Percentiles rank a stretch among this genome's conserved stretches.
phyloP scores from a whole-genome alignment of 1,140 invertebrate species.

The Drosophila nigrodunni region DNA sequence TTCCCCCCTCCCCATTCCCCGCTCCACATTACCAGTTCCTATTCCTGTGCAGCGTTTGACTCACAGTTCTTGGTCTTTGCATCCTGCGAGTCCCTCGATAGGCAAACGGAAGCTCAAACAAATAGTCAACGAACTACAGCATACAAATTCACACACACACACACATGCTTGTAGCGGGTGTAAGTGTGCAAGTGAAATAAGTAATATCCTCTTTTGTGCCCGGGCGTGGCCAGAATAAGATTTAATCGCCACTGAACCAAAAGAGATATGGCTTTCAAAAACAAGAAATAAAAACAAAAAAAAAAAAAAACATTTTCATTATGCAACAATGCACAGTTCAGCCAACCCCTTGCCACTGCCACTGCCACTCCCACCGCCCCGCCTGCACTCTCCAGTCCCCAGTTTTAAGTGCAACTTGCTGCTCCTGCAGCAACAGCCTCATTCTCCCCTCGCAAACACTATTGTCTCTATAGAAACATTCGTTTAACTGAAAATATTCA shows the following conservation, averaged over 20 bases:
- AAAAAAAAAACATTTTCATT: constrained; percentile 48
- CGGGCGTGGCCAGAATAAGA: constrained; percentile 39
- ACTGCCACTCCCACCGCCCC: not conserved
- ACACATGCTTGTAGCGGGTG: not conserved
- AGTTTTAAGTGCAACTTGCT: not conserved
- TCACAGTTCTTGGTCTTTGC: constrained; percentile 6
- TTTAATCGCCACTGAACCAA: constrained; percentile 48
- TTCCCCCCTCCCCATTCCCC: not conserved
- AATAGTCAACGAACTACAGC: constrained; percentile 36
- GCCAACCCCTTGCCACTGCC: too few species aligned
- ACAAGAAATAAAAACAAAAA: not conserved
- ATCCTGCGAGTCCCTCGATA: constrained; percentile 43
- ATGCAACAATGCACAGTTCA: constrained; percentile 42
- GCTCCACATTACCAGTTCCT: not conserved
- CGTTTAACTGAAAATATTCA: not conserved
- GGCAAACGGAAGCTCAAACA: constrained; percentile 50
- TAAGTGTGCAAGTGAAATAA: not conserved
- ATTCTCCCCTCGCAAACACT: not conserved
- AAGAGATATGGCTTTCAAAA: constrained; percentile 24
- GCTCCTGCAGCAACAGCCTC: constrained; percentile 2
- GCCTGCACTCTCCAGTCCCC: not conserved
- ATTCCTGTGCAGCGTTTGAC: not conserved
- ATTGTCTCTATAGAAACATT: constrained; percentile 6
- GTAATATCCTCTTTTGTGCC: constrained; percentile 52
- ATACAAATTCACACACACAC: constrained; percentile 8